Conservation (phyloP, 2,797 vertebrate species). For the Lepilemur septentrionalis region DNA sequence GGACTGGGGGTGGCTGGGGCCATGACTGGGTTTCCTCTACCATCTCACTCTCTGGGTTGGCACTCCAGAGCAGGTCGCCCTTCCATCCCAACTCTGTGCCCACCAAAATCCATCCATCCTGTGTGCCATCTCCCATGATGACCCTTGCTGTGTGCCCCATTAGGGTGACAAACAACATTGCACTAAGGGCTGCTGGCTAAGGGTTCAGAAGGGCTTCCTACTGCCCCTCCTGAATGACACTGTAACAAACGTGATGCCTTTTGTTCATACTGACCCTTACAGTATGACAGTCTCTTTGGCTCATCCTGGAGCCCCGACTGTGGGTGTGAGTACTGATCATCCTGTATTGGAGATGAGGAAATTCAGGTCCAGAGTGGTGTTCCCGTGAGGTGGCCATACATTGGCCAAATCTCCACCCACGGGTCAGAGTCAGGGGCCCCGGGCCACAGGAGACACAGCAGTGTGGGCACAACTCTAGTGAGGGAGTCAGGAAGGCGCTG, state of each 20-base stretch:
- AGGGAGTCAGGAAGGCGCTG: constrained; percentile 10
- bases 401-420: background rate
- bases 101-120: background rate
- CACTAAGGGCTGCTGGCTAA: background rate
- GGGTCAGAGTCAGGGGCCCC: background rate
- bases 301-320: background rate
- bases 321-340: rapidly evolving
- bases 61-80: background rate
- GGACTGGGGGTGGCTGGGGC: too few species aligned
- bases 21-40: background rate
- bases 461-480: background rate
- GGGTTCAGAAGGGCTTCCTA: background rate
- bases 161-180: background rate
- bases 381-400: background rate
- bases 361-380: background rate
- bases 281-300: background rate
- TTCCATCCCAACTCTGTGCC: background rate
- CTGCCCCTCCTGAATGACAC: background rate
- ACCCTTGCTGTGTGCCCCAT: background rate
- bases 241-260: rapidly evolving
- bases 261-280: too few species aligned
- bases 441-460: background rate
- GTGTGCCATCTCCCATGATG: background rate
- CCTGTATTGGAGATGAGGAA: background rate
- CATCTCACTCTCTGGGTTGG: too few species aligned